Evolutionary conservation across 2,888 invertebrate genomes (phyloP), one percentile per base, ranked within the genome.

Genomic region (Watsonalla binaria): DNA sequence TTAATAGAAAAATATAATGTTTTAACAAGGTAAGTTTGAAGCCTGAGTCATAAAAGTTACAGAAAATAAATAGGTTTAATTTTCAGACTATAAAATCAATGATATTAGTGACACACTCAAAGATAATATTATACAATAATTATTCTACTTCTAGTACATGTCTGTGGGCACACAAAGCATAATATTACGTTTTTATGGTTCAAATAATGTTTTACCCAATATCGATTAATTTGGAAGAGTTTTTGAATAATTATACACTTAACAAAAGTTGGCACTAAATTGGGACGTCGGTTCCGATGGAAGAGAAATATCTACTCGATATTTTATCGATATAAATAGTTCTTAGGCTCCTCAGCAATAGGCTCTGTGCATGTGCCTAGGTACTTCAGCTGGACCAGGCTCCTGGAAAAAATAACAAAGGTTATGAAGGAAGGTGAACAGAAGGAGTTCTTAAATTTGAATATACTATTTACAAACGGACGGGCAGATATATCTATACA

Each of bases 311-410:
- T 74, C 69, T 63, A 71, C 67, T 72, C 74, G 76, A 79, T 77
- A 51, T 42, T 69, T 72, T 90, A 90, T 86, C 90, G 86, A 87
- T 97, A 97, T 62, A 97, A 92, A 88, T 96, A 97, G 84, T 97
- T 97, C 79, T 96, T 96, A 61, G 96, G 96, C 69, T 94, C 94
- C 76, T 96, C 95, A 63, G 96, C 95, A 52, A 95, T 92, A 2
- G 97, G 97, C 63, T 96, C 94, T 51, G 96, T 95, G 85, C 97
- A 97, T 24, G 96, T 94, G 49, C 97, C 97, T 75, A 96, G 93
- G 74, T 96, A 94, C 74, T 95, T 94, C 80, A 96, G 92, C 63
- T 93, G 92, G 48, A 97, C 96, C 66, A 94, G 84, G 70, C 95
- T 94, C 79, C 91, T 91, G 85, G 5, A 84, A 86, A 56, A 33